A percentile compares a stretch with the other conserved stretches of the same genome.
phyloP scores from a whole-genome alignment of 2,113 vertebrate species.

The Alces alces region DNA sequence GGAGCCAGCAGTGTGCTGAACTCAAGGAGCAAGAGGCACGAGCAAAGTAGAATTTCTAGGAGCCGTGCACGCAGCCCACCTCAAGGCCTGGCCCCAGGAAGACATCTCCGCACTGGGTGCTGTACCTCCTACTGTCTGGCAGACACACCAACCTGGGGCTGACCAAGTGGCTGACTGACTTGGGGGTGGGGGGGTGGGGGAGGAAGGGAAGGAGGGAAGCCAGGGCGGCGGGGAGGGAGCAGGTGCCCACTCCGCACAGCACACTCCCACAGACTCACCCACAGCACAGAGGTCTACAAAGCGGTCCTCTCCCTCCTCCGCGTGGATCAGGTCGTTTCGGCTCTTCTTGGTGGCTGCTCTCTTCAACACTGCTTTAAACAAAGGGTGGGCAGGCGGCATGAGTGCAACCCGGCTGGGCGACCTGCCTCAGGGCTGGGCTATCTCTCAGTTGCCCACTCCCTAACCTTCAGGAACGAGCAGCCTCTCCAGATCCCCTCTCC shows the following conservation, averaged over 20 bases:
- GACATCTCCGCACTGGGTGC: accelerated
- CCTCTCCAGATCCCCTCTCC: neutral
- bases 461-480: neutral
- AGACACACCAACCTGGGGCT: neutral
- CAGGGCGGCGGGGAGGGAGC: neutral
- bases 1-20: accelerated
- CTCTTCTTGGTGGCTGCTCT: slow-evolving; percentile 94
- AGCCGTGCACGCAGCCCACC: accelerated
- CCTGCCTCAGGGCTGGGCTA: neutral
- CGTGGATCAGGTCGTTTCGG: slow-evolving; percentile 94
- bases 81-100: neutral
- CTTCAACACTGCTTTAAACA: slow-evolving; percentile 88
- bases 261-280: slow-evolving; percentile 82
- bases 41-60: neutral
- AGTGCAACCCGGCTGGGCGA: neutral
- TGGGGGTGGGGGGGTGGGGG: neutral
- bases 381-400: neutral
- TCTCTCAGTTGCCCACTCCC: neutral
- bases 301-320: slow-evolving; percentile 96
- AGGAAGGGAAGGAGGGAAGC: neutral
- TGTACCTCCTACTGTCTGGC: neutral
- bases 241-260: accelerated
- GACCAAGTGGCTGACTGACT: neutral
- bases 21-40: accelerated
- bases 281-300: slow-evolving; percentile 95